Conservation (phyloP, 2,888 invertebrate genomes). For the Iphiclides podalirius region DNA sequence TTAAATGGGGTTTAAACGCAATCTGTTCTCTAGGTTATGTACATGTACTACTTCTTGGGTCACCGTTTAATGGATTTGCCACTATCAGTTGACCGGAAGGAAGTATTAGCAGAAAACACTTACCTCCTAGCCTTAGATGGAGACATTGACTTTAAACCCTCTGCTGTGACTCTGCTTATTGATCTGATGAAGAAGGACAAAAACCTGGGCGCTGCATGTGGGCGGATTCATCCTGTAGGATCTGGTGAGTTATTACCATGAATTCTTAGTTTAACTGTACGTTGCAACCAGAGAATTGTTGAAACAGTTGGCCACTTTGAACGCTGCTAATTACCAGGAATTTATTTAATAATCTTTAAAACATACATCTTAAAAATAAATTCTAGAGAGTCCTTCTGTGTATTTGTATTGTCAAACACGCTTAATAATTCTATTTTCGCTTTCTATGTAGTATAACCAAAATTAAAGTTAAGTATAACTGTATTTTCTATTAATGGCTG, state of each 20-base stretch:
- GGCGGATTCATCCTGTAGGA: slow-evolving; percentile 93
- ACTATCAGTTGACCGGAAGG: slow-evolving; percentile 80
- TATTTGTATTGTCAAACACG: too few species aligned
- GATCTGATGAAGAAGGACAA: slow-evolving; percentile 93
- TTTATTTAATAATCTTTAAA: too few species aligned
- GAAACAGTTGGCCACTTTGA: not conserved
- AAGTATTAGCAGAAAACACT: slow-evolving; percentile 88
- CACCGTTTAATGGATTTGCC: slow-evolving; percentile 86
- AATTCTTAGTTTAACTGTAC: not conserved
- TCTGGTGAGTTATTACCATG: slow-evolving; percentile 55
- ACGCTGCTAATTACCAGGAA: not conserved
- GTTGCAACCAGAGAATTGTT: not conserved
- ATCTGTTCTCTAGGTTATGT: slow-evolving; percentile 89
- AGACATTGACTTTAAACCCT: slow-evolving; percentile 92
- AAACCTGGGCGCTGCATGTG: slow-evolving; percentile 91
- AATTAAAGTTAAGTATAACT: too few species aligned
- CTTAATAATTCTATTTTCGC: too few species aligned
- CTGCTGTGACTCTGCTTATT: slow-evolving; percentile 87
- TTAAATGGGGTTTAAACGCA: too few species aligned
- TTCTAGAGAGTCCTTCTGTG: too few species aligned
- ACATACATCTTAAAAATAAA: too few species aligned
- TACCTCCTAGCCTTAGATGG: slow-evolving; percentile 92
- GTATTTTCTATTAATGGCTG: too few species aligned
- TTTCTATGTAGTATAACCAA: too few species aligned
- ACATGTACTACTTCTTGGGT: slow-evolving; percentile 95